Base-by-base conservation (phyloP, 2,888 invertebrate species). In the Drosophila anomalipes region DNA sequence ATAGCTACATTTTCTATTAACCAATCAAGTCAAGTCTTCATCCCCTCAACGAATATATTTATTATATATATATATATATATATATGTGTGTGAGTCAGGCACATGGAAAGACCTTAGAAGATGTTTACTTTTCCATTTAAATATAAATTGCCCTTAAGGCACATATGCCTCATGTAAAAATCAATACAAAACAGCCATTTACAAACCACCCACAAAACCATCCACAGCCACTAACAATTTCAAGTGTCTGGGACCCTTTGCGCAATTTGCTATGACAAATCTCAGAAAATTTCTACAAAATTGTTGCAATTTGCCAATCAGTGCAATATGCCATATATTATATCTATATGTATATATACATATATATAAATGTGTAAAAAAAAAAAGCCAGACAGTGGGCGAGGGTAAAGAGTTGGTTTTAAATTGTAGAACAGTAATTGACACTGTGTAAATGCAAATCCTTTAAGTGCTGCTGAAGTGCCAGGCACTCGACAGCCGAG, bases 391-490 rank as follows among this genome's bases (percentile, higher is more conserved):
- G 16, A 28, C 3, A n/a, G 30, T n/a, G 2, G 6, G 41, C 1
- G n/a, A n/a, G 41, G 16, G 32, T 37, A 39, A 41, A 14, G 16
- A 26, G 19, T 33, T 10, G 53, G 4, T 14, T 35, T 14, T 16
- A 49, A 65, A 63, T 76, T 74, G 75, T 60, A 60, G 68, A 47
- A 67, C 57, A 60, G 81, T 80, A 79, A 81, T 74, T 82, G 83
- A 78, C 61, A 77, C 70, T 81, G 83, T 67, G 69, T 66, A 74
- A 76, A 74, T 81, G 82, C 82, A 81, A 82, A 82, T 82, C 82
- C 85, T 82, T 82, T 82, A 84, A 82, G 82, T 82, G 82, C n/a
- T 71, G 28, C 44, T 77, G 41, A 59, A 66, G 73, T 77, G 79
- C 51, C 9, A 54, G 4, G 41, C 79, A 81, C 79, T 79, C 39